Base-by-base conservation (phyloP, 2,888 invertebrate species). In the Calameuta filiformis region DNA sequence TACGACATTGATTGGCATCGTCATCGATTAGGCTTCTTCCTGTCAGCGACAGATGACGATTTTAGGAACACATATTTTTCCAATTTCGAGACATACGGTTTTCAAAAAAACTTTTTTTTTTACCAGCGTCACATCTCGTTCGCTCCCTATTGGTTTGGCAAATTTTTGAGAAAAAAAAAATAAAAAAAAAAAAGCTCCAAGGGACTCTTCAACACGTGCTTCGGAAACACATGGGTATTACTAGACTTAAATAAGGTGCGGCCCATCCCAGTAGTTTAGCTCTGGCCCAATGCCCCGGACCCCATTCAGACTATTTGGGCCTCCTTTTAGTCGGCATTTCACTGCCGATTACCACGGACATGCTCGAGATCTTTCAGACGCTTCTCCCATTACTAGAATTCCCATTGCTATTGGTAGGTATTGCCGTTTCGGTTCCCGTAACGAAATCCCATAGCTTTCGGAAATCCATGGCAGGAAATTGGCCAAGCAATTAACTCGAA, bases 321-420 rank as follows among this genome's bases (percentile, higher is more conserved):
- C 71, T 31, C 33, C 71, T 31, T 4, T 71, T 71, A 73, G 69
- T 79, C 74, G 78, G 77, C 80, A 75, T 80, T 81, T 80, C 81
- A 80, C 81, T 81, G 79, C 80, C 79, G 80, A 81, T 81, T 81
- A 80, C 80, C 81, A 69, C 34, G 73, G 79, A 77, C 80, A 81
- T 80, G 81, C 81, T 80, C 73, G 69, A 79, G 76, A 79, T 81
- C 80, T 79, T 79, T 73, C 78, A 35, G 56, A 56, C 56, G 56
- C 9, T 56, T 56, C 56, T 56, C 56, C 56, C 56, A 34, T 71
- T 71, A 71, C 71, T 34, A 23, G 30, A 71, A 71, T 56, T 56
- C 56, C 56, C 56, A 23, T 56, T 56, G 15, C 56, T 1, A 23
- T 56, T 23, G 56, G 56, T 56, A 23, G 23, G 23, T 9, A 23